These are phyloP conservation scores for Cinara cedri DNA, from an alignment of 2,888 invertebrate species.

Conservation along the genomic window DNA sequence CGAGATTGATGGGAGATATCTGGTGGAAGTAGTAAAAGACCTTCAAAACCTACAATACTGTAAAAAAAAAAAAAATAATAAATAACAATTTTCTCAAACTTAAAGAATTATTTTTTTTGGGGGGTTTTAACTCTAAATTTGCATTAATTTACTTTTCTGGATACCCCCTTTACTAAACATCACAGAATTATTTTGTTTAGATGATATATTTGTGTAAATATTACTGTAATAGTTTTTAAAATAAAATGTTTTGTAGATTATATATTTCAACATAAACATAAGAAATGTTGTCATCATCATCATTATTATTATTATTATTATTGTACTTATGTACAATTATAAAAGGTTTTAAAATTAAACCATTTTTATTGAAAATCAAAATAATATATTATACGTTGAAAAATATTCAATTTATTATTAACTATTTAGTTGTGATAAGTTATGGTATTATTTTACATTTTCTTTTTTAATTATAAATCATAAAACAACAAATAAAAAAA, in stretches of 20 bases:
- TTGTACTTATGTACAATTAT: background rate
- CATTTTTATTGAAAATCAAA: conserved; percentile 5
- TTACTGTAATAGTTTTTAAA: background rate
- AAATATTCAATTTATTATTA: background rate
- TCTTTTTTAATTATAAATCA: background rate
- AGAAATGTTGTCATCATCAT: too few relatives aligned
- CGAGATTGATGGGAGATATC: too few relatives aligned
- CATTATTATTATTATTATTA: background rate
- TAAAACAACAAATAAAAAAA: background rate
- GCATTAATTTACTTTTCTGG: background rate
- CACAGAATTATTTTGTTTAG: background rate
- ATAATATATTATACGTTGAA: background rate
- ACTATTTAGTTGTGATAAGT: background rate
- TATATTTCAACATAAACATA: background rate
- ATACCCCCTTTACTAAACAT: too few relatives aligned
- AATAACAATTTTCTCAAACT: too few relatives aligned
- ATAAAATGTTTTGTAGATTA: background rate
- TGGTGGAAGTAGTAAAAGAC: too few relatives aligned
- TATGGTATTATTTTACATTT: background rate
- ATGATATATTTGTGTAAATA: background rate
- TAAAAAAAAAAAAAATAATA: too few relatives aligned
- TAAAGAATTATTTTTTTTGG: too few relatives aligned
- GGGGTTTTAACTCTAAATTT: background rate
- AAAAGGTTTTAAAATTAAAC: background rate
- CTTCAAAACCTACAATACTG: too few relatives aligned